phyloP scores from a whole-genome alignment of 2,797 vertebrate genomes.

The Arrhamphus sclerolepis region DNA sequence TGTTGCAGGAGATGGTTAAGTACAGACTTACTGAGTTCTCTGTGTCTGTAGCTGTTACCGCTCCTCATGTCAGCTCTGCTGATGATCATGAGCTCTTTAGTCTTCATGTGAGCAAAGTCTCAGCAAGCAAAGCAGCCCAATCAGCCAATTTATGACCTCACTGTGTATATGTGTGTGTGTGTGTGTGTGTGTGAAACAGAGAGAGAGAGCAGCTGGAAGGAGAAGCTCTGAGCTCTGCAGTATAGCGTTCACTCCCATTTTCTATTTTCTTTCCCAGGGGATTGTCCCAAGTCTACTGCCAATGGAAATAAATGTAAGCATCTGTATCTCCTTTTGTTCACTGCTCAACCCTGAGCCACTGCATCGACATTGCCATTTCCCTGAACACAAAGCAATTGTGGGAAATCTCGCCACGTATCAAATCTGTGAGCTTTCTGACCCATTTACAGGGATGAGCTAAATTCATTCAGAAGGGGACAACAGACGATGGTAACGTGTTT shows the following conservation, averaged over 20 bases:
- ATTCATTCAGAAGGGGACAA: slow-evolving; percentile 46
- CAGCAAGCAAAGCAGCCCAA: slow-evolving; percentile 63
- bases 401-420: slow-evolving; percentile 62
- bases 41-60: slow-evolving; percentile 33
- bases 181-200: slow-evolving; percentile 30
- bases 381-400: slow-evolving; percentile 70
- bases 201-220: slow-evolving; percentile 66
- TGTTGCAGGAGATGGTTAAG: slow-evolving; percentile 18
- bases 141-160: slow-evolving; percentile 79
- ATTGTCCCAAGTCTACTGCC: slow-evolving; percentile 62
- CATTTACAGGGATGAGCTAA: slow-evolving; percentile 28
- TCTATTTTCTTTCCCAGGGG: slow-evolving; percentile 68
- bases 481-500: slow-evolving; percentile 42
- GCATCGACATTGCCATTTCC: slow-evolving; percentile 61
- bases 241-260: slow-evolving; percentile 60
- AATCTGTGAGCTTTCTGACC: slow-evolving; percentile 56
- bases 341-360: slow-evolving; percentile 54
- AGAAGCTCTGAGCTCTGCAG: slow-evolving; percentile 53
- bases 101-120: slow-evolving; percentile 56
- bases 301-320: slow-evolving; percentile 77
- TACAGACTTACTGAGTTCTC: slow-evolving; percentile 45
- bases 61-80: slow-evolving; percentile 48
- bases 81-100: slow-evolving; percentile 43
- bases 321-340: slow-evolving; percentile 76
- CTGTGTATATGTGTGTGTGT: slow-evolving; percentile 31